phyloP scores from a whole-genome alignment of 37 sponge, comb jelly and placozoan genomes.

The Halisarca cf. caerulea region DNA sequence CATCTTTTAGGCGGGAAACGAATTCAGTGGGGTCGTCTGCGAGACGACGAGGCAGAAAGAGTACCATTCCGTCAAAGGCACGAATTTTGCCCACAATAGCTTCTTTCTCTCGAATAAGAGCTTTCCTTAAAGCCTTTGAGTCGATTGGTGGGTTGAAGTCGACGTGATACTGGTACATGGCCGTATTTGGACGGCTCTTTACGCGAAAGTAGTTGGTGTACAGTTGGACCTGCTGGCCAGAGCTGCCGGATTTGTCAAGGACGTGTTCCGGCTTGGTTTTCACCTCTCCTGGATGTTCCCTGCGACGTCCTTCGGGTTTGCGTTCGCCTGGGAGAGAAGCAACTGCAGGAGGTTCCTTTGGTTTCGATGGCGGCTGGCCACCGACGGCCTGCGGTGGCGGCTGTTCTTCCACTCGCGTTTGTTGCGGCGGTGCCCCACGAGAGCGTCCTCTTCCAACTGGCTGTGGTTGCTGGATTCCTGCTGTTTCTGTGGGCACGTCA shows the following conservation, averaged over 20 bases:
- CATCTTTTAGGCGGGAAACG: conserved; percentile 48
- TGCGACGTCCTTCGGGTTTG: too few relatives aligned
- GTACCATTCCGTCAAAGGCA: conserved; percentile 89
- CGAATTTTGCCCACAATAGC: conserved; percentile 57
- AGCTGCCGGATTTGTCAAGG: conserved; percentile 64
- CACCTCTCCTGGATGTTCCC: conserved; percentile 21
- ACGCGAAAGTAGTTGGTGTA: conserved; percentile 77
- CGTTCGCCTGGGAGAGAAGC: too few relatives aligned
- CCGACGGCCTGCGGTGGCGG: too few relatives aligned
- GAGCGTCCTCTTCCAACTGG: too few relatives aligned
- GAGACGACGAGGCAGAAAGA: conserved; percentile 73
- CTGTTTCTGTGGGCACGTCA: too few relatives aligned
- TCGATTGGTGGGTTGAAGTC: conserved; percentile 71
- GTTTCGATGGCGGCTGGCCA: too few relatives aligned
- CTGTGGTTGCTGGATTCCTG: too few relatives aligned
- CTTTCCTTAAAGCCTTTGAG: conserved; percentile 50
- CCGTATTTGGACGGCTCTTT: conserved; percentile 49
- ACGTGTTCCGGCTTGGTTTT: conserved; percentile 75
- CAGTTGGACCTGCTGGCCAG: conserved; percentile 52
- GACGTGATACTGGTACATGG: conserved; percentile 93
- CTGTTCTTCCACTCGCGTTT: too few relatives aligned
- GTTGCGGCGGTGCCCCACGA: too few relatives aligned
- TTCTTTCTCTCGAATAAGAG: conserved; percentile 58
- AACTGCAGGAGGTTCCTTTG: not conserved
- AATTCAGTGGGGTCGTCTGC: conserved; percentile 23